Evolutionary conservation across 2,888 invertebrate species (phyloP).

Genomic region (Stegophylla sp.): DNA sequence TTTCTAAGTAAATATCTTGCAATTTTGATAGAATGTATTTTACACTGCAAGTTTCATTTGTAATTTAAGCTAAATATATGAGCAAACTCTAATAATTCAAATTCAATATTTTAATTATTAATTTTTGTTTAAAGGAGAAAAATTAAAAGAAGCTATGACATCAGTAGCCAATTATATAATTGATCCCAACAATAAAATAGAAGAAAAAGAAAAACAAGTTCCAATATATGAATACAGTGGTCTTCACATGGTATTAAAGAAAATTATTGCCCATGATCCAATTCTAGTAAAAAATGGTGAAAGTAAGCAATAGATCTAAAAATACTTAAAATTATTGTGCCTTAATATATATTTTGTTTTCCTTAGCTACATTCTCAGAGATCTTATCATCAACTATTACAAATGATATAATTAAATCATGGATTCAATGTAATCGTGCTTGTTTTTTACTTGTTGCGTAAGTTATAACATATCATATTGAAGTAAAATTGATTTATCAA

Average conservation of each 20-base stretch:
- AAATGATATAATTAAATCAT: conserved; percentile 69
- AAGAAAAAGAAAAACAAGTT: conserved; percentile 66
- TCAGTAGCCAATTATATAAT: conserved; percentile 62
- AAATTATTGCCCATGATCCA: conserved; percentile 74
- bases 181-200: conserved; percentile 63
- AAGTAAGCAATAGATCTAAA: conserved; percentile 12
- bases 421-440: conserved; percentile 77
- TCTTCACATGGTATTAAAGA: conserved; percentile 78
- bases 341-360: neutral
- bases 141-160: conserved; percentile 64
- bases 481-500: neutral
- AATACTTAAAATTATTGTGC: neutral
- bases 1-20: no score
- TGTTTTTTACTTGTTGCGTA: conserved; percentile 74
- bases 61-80: neutral
- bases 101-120: neutral
- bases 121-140: conserved; percentile 63
- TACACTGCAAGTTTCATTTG: neutral
- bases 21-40: no score
- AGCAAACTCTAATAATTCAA: no score
- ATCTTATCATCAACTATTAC: conserved; percentile 60
- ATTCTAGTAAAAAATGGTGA: conserved; percentile 64
- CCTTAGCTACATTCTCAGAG: conserved; percentile 68
- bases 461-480: conserved; percentile 11
- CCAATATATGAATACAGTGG: conserved; percentile 77